A percentile compares a stretch with the other conserved stretches of the same genome.
Conservation (phyloP, 2,888 invertebrate genomes). For the Lingula anatina region DNA sequence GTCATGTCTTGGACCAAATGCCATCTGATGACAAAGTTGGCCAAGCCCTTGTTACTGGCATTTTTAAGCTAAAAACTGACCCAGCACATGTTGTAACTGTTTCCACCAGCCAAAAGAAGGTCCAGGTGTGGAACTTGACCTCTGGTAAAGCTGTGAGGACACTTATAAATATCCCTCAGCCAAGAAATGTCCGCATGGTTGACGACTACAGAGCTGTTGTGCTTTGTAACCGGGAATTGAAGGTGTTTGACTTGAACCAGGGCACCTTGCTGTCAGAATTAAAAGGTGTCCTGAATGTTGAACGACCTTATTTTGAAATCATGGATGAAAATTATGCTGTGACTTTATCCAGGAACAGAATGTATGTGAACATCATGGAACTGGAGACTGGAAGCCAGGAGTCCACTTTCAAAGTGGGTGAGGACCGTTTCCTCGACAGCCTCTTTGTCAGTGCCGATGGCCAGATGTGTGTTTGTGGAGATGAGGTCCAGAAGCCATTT, state of each 20-base stretch:
- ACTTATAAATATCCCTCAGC: slow-evolving; percentile 70
- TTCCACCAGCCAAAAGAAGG: slow-evolving; percentile 69
- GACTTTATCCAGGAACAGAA: too few species aligned
- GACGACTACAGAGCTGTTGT: slow-evolving; percentile 68
- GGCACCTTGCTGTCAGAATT: slow-evolving; percentile 67
- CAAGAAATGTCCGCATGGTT: slow-evolving; percentile 72
- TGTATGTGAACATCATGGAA: slow-evolving; percentile 86
- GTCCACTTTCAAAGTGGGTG: slow-evolving; percentile 79
- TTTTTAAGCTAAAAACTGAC: too few species aligned
- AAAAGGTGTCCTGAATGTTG: slow-evolving; percentile 82
- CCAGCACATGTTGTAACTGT: slow-evolving; percentile 72
- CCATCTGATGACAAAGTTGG: too few species aligned
- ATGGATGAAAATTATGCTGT: slow-evolving; percentile 75
- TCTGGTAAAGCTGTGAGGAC: slow-evolving; percentile 63
- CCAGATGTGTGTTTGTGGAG: slow-evolving; percentile 80
- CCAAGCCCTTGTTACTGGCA: too few species aligned
- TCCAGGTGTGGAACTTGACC: slow-evolving; percentile 75
- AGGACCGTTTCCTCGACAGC: slow-evolving; percentile 84
- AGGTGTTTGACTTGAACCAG: too few species aligned
- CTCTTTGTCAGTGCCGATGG: slow-evolving; percentile 83
- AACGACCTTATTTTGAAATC: slow-evolving; percentile 84
- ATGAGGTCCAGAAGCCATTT: slow-evolving; percentile 88
- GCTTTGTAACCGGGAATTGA: slow-evolving; percentile 77
- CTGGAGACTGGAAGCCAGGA: slow-evolving; percentile 74
- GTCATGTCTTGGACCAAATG: too few species aligned